Conservation (phyloP, 2,113 vertebrate genomes). For the Axis porcinus region DNA sequence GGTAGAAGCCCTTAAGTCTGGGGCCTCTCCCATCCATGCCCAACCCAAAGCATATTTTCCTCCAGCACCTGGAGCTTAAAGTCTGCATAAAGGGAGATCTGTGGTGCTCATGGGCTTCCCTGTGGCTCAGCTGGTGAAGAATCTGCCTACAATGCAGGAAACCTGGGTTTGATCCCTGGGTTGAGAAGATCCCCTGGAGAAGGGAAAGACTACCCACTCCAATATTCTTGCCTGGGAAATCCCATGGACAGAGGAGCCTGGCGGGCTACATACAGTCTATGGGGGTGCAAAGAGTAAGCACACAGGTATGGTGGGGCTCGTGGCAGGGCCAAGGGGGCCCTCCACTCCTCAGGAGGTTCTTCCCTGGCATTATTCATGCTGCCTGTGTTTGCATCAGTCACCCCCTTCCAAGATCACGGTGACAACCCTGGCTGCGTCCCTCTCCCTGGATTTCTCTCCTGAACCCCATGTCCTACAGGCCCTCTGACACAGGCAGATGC, state of each 20-base stretch:
- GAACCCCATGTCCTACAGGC: not conserved
- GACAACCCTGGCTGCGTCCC: fast-evolving
- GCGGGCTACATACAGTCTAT: not conserved
- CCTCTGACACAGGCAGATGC: too few relatives aligned
- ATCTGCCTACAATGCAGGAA: not conserved
- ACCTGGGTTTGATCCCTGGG: not conserved
- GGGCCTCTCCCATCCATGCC: fast-evolving
- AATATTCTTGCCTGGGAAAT: not conserved
- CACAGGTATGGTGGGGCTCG: not conserved
- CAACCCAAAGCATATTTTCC: not conserved
- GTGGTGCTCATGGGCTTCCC: not conserved
- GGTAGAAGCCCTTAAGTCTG: not conserved
- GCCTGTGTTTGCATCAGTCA: too few relatives aligned
- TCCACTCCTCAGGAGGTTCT: not conserved
- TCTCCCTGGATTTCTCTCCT: not conserved
- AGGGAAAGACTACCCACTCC: not conserved
- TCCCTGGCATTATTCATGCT: not conserved
- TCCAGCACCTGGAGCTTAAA: not conserved
- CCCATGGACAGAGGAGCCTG: not conserved
- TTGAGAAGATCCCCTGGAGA: not conserved
- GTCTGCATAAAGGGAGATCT: not conserved
- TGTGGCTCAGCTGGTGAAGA: not conserved
- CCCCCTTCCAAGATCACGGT: not conserved
- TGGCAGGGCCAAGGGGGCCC: not conserved
- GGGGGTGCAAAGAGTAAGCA: not conserved